Conservation (phyloP, 2,888 invertebrate genomes). For the Cyaniris semiargus region DNA sequence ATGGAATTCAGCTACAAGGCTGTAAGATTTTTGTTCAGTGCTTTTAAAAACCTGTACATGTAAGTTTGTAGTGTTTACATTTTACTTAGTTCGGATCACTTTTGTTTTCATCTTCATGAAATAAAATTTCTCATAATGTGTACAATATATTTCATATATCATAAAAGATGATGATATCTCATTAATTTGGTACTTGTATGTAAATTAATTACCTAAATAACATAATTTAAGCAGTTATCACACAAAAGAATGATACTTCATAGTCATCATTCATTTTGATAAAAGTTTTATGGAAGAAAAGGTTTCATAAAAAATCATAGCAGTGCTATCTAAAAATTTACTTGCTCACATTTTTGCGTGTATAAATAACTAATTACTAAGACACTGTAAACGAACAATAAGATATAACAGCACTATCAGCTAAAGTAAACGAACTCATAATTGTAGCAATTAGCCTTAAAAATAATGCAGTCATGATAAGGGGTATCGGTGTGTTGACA, state of each 20-base stretch:
- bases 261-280: no score
- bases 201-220: no score
- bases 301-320: neutral
- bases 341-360: neutral
- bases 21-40: conserved; percentile 4
- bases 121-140: neutral
- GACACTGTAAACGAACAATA: conserved; percentile 15
- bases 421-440: conserved; percentile 24
- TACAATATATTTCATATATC: no score
- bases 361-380: conserved; percentile 15
- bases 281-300: no score
- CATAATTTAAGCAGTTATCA: no score
- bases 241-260: no score
- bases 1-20: neutral
- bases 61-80: neutral
- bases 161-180: no score
- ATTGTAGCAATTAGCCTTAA: conserved; percentile 18
- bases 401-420: conserved; percentile 22
- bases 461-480: conserved; percentile 28
- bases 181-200: no score
- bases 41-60: neutral
- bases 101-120: neutral
- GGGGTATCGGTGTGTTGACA: conserved; percentile 21
- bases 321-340: neutral
- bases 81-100: neutral